Base-by-base conservation (phyloP, 2,888 invertebrate genomes). In the Salpingus planirostris region DNA sequence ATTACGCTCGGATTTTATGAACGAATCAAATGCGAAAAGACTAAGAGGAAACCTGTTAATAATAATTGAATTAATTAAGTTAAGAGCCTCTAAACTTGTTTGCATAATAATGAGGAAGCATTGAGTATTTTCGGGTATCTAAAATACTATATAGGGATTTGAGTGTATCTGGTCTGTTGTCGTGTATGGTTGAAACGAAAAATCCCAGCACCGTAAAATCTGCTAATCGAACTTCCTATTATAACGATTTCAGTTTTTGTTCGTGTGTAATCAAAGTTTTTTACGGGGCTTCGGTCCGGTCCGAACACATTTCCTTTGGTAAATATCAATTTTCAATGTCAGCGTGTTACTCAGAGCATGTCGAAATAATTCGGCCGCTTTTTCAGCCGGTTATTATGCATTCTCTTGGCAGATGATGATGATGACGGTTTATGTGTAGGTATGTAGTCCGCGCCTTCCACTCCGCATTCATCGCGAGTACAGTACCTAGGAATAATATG, bases 321-420 rank as follows among this genome's bases (percentile, higher is more conserved):
- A 34, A 23, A 38, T 34, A 38, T 38, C 31, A 31, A 35, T 39
- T 39, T 39, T 32, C 39, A 39, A 39, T 39, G 39, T 39, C 32
- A 34, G 32, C 26, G 30, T 29, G 39, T 23, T 39, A 39, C 39
- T 12, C 29, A 29, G 32, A 39, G 39, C 39, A 39, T 35, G 31
- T 35, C 39, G 31, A 39, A 39, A 38, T 38, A 38, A 33, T 36
- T 32, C 23, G 33, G 27, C 33, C 31, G 33, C 30, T 32, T 34
- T 33, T 35, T 32, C 22, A 31, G 24, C 10, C 15, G 35, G 37
- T 35, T 38, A 39, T 39, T 39, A 32, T 32, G 35, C 29, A 35
- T 32, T 39, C 21, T 24, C 29, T 31, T 28, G 22, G 34, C 21
- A 26, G 26, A 21, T 18, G 11, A 12, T 15, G 8, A 26, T 25